A percentile compares a stretch with the other conserved stretches of the same genome.
Evolutionary conservation across 2,888 invertebrate genomes (phyloP).

Genomic region (Prenolepis imparis): DNA sequence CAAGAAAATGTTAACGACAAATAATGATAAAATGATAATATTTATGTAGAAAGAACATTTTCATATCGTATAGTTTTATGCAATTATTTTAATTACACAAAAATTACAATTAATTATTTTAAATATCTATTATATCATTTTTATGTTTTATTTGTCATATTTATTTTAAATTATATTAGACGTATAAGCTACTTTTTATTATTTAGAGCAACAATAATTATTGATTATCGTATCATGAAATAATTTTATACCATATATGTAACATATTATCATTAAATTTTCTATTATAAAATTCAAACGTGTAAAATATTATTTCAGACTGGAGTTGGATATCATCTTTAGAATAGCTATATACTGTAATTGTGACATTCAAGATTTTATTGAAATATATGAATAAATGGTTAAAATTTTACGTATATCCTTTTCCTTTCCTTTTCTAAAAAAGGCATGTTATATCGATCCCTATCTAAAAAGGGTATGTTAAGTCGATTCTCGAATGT

Average conservation of each 20-base stretch:
- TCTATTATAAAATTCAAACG: neutral
- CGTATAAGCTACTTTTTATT: neutral
- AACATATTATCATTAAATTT: neutral
- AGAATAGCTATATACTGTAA: constrained; percentile 58
- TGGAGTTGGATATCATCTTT: constrained; percentile 61
- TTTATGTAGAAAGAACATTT: neutral
- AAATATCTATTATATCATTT: too few relatives aligned
- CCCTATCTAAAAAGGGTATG: too few relatives aligned
- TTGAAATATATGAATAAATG: neutral
- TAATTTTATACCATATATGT: neutral
- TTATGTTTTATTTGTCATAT: too few relatives aligned
- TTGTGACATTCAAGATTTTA: neutral
- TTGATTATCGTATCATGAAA: neutral
- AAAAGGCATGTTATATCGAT: too few relatives aligned
- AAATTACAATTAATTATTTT: neutral
- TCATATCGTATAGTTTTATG: neutral
- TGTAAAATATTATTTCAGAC: constrained; percentile 67
- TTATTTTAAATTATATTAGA: too few relatives aligned
- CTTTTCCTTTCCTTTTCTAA: too few relatives aligned
- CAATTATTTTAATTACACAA: neutral
- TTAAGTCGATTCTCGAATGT: too few relatives aligned
- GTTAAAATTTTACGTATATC: too few relatives aligned
- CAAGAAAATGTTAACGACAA: neutral
- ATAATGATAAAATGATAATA: neutral
- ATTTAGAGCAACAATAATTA: constrained; percentile 4